A percentile compares a stretch with the other conserved stretches of the same genome.
Evolutionary conservation across 2,797 vertebrate genomes (phyloP).

Genomic region (Acrossocheilus wenchowensis): DNA sequence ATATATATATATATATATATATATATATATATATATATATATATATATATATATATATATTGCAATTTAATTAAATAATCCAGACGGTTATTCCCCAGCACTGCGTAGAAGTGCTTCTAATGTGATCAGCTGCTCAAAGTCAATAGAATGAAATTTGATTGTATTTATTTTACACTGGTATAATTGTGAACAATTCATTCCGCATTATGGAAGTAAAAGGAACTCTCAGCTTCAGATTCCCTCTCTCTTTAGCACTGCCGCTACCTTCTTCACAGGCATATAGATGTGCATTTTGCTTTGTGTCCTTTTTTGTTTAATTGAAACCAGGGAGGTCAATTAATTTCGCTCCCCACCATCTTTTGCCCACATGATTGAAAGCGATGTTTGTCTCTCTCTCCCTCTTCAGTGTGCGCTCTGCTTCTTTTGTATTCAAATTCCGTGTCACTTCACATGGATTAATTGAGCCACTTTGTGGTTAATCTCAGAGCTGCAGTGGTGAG

Average conservation of each 20-base stretch:
- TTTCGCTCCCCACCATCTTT: conserved; percentile 78
- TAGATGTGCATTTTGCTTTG: conserved; percentile 72
- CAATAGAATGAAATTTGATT: neutral
- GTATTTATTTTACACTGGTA: neutral
- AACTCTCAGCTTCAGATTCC: conserved; percentile 48
- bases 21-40: too few species aligned
- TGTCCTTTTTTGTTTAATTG: conserved; percentile 82
- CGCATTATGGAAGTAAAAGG: neutral
- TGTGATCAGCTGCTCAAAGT: neutral
- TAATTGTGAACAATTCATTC: too few species aligned
- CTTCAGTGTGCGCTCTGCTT: conserved; percentile 56
- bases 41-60: too few species aligned
- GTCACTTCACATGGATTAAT: conserved; percentile 80
- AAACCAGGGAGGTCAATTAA: conserved; percentile 82
- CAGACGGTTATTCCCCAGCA: too few species aligned
- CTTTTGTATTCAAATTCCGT: conserved; percentile 80
- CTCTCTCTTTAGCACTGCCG: conserved; percentile 57
- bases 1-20: too few species aligned
- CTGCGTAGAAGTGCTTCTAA: neutral
- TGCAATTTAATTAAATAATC: too few species aligned
- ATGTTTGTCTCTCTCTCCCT: conserved; percentile 71
- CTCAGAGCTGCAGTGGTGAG: conserved; percentile 79
- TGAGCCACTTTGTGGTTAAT: conserved; percentile 82
- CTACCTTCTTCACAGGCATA: conserved; percentile 33
- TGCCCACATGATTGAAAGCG: conserved; percentile 76